Evolutionary conservation across 1,140 invertebrate genomes (phyloP).

Genomic region (Xylocopa sonorina): DNA sequence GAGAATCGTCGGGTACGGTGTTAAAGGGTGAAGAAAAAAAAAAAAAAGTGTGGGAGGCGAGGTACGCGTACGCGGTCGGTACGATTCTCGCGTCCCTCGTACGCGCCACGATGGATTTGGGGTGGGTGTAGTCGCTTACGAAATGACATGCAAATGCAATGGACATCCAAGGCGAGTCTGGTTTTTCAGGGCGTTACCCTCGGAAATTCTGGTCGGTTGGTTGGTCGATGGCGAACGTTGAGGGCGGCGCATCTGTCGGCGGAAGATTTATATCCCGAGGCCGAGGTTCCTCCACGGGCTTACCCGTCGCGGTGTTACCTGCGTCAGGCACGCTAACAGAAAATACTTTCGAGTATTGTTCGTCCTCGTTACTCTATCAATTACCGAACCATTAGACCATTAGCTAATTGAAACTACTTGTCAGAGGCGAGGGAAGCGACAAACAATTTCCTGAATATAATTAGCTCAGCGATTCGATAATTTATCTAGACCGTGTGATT

Average conservation of each 20-base stretch:
- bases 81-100: neutral
- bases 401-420: constrained; percentile 8
- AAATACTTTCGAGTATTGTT: constrained; percentile 47
- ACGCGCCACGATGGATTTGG: neutral
- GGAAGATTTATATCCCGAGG: constrained; percentile 76
- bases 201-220: constrained; percentile 73
- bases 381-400: neutral
- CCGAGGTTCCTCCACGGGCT: constrained; percentile 62
- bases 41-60: neutral
- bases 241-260: constrained; percentile 78
- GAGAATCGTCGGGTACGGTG: too few species aligned
- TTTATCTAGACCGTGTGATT: neutral
- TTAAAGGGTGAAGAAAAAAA: too few species aligned
- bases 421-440: too few species aligned
- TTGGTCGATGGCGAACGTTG: constrained; percentile 73
- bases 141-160: constrained; percentile 76
- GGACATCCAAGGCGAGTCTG: constrained; percentile 64
- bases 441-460: neutral
- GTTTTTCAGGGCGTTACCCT: constrained; percentile 75
- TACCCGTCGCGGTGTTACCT: constrained; percentile 48
- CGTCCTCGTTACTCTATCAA: neutral
- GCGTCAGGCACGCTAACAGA: constrained; percentile 50
- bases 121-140: constrained; percentile 58
- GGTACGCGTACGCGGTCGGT: neutral
- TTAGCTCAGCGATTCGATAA: neutral